phyloP scores from a whole-genome alignment of 2,888 invertebrate species.

The Agonopterix alstromeriana region DNA sequence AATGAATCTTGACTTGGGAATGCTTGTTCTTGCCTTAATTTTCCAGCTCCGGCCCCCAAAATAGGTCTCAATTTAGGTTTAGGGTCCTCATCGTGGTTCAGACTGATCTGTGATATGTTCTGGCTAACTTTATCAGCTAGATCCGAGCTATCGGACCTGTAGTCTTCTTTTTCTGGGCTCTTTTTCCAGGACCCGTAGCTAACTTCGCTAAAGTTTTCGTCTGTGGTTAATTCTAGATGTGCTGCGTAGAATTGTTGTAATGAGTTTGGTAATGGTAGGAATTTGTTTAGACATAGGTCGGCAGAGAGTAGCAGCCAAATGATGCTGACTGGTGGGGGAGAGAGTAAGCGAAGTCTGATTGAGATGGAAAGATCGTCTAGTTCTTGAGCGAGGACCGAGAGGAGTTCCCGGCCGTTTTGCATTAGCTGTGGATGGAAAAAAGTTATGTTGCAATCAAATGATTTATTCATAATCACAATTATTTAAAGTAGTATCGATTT shows the following conservation, averaged over 20 bases:
- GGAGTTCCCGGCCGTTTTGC: constrained; percentile 64
- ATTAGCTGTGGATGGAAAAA: constrained; percentile 45
- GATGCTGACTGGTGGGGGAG: constrained; percentile 54
- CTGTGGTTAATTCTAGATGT: constrained; percentile 52
- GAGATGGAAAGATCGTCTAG: constrained; percentile 61
- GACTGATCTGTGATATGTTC: constrained; percentile 49
- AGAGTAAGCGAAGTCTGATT: constrained; percentile 49
- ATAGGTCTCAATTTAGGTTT: constrained; percentile 64
- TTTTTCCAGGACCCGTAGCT: constrained; percentile 67
- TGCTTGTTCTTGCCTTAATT: constrained; percentile 48
- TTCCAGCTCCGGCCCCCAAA: constrained; percentile 56
- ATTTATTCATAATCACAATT: too few relatives aligned
- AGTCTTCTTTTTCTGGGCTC: constrained; percentile 41
- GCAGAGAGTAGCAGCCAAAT: constrained; percentile 63
- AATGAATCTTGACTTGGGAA: constrained; percentile 39
- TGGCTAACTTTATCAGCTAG: constrained; percentile 37
- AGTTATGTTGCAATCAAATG: too few relatives aligned
- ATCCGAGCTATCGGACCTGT: constrained; percentile 26
- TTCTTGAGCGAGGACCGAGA: constrained; percentile 51
- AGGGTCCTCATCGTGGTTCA: constrained; percentile 49
- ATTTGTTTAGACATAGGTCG: constrained; percentile 64
- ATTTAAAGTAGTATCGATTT: too few relatives aligned
- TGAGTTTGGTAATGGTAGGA: constrained; percentile 59
- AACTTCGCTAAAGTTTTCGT: constrained; percentile 59
- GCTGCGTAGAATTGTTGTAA: constrained; percentile 67